These are phyloP conservation scores for Carassius auratus DNA, from an alignment of 2,113 vertebrate genomes.

Conservation along the genomic window DNA sequence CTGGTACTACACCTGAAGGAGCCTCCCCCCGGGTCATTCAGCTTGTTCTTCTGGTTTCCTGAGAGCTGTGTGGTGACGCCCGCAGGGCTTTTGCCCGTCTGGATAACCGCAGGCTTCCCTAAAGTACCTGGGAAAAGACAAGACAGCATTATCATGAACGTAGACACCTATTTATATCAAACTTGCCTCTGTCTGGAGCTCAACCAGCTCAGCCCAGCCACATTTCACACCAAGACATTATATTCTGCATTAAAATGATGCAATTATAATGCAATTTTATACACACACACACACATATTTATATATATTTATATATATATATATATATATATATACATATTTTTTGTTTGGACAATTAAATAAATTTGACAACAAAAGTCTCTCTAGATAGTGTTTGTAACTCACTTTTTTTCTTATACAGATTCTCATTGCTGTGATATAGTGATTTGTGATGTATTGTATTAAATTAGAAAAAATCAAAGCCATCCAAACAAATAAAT, in stretches of 20 bases:
- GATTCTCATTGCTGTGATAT: no score
- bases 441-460: no score
- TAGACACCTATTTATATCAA: conserved; percentile 79
- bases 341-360: neutral
- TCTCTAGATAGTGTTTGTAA: no score
- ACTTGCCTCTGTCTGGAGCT: conserved; percentile 53
- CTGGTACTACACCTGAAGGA: conserved; percentile 78
- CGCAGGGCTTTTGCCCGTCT: conserved; percentile 78
- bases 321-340: neutral
- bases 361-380: neutral
- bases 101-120: conserved; percentile 80
- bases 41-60: conserved; percentile 87
- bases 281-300: no score
- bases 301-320: no score
- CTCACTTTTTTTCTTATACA: no score
- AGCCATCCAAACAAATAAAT: no score
- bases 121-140: conserved; percentile 73
- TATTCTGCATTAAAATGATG: neutral
- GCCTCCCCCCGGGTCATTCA: conserved; percentile 84
- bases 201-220: conserved; percentile 45
- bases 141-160: conserved; percentile 78
- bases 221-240: conserved; percentile 39
- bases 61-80: conserved; percentile 82
- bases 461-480: no score
- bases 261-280: no score